These are phyloP conservation scores for Vireo griseus DNA, from an alignment of 2,797 vertebrate species.

Conservation along the genomic window DNA sequence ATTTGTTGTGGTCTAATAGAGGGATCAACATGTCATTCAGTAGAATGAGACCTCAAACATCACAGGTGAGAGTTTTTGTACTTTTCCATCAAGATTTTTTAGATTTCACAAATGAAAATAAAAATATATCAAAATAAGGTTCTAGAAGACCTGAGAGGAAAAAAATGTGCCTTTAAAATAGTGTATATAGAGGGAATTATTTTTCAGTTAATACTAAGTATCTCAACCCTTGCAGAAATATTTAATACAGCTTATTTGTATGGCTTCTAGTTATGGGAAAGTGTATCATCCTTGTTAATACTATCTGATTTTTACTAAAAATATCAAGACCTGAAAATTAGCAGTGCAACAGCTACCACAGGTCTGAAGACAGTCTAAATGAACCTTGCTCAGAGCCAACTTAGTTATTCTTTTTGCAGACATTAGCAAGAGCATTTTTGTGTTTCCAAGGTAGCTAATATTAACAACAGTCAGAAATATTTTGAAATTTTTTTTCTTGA, in stretches of 20 bases:
- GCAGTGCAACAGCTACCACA: neutral
- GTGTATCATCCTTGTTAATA: neutral
- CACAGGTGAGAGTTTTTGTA: constrained; percentile 69
- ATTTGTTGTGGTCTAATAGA: neutral
- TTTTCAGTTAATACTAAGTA: neutral
- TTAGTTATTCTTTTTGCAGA: neutral
- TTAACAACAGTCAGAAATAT: neutral
- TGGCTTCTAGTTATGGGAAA: neutral
- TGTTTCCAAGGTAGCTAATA: neutral
- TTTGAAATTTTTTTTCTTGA: neutral
- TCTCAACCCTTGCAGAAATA: neutral
- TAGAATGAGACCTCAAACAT: constrained; percentile 58
- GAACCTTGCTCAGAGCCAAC: neutral
- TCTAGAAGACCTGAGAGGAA: neutral
- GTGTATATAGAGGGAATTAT: neutral
- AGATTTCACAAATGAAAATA: neutral
- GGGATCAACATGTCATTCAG: constrained; percentile 39
- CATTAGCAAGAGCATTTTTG: neutral
- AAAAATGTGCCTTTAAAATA: neutral
- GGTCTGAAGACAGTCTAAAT: neutral
- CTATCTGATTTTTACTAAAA: neutral
- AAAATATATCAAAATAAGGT: neutral
- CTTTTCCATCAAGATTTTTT: neutral
- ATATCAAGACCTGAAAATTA: neutral
- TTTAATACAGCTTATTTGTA: neutral